Conservation (phyloP, 2,888 invertebrate species). For the Tetranychus piercei region DNA sequence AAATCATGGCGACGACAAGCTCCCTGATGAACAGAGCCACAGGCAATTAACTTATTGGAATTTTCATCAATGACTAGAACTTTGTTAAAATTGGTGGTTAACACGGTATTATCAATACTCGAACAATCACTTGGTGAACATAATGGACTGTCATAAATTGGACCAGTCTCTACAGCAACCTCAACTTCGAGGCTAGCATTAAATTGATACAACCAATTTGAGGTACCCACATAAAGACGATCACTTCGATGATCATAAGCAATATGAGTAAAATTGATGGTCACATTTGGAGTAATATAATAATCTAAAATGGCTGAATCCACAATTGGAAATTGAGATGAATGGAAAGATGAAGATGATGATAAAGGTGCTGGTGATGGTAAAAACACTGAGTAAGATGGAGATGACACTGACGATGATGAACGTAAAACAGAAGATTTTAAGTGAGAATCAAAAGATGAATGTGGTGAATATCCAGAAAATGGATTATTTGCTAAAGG, state of each 20-base stretch:
- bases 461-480: not conserved
- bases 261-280: slow-evolving; percentile 35
- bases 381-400: not conserved
- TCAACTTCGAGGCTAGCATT: slow-evolving; percentile 48
- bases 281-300: slow-evolving; percentile 24
- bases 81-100: slow-evolving; percentile 48
- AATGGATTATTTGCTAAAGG: not conserved
- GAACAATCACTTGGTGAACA: slow-evolving; percentile 37
- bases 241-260: slow-evolving; percentile 37
- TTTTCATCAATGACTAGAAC: slow-evolving; percentile 66
- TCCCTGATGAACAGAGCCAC: slow-evolving; percentile 74
- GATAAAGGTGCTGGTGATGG: not conserved
- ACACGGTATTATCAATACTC: slow-evolving; percentile 24
- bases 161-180: slow-evolving; percentile 56
- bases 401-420: not conserved
- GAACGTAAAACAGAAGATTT: not conserved
- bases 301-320: slow-evolving; percentile 20
- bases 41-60: slow-evolving; percentile 58
- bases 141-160: slow-evolving; percentile 55
- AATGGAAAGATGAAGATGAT: not conserved
- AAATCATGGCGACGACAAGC: slow-evolving; percentile 69
- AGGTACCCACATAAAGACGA: slow-evolving; percentile 62
- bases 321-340: not conserved
- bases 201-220: slow-evolving; percentile 66
- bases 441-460: not conserved